A percentile compares a stretch with the other conserved stretches of the same genome.
Evolutionary conservation across 92 coral and sea anemone genomes (phyloP).

Genomic region (Actinostola sp.): DNA sequence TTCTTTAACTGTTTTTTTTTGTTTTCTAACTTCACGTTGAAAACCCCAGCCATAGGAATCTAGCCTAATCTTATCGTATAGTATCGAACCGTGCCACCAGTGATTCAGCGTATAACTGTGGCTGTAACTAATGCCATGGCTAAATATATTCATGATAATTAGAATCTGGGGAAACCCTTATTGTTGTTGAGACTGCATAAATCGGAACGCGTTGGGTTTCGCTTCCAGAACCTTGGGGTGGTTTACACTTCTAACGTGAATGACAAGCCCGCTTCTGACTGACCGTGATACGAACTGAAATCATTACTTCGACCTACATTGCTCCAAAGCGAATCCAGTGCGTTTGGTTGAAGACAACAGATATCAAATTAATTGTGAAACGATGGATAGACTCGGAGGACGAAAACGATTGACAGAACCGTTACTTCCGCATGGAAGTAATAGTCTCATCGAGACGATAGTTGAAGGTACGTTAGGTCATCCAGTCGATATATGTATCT

Average conservation of each 20-base stretch:
- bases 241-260: too few relatives aligned
- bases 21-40: too few relatives aligned
- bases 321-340: not conserved
- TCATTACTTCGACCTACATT: too few relatives aligned
- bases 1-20: too few relatives aligned
- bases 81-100: conserved; percentile 30
- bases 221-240: not conserved
- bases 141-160: conserved; percentile 8
- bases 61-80: not conserved
- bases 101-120: conserved; percentile 22
- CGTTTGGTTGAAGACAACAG: not conserved
- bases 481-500: not conserved
- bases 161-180: conserved; percentile 17
- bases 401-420: conserved; percentile 24
- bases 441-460: conserved; percentile 10
- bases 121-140: conserved; percentile 14
- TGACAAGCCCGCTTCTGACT: too few relatives aligned
- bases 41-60: too few relatives aligned
- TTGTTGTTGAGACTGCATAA: conserved; percentile 19
- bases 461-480: conserved; percentile 24
- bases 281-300: too few relatives aligned
- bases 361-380: too few relatives aligned
- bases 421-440: conserved; percentile 35
- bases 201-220: not conserved
- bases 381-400: conserved; percentile 15